Evolutionary conservation across 2,113 vertebrate species (phyloP).

Genomic region (Silurus asotus): DNA sequence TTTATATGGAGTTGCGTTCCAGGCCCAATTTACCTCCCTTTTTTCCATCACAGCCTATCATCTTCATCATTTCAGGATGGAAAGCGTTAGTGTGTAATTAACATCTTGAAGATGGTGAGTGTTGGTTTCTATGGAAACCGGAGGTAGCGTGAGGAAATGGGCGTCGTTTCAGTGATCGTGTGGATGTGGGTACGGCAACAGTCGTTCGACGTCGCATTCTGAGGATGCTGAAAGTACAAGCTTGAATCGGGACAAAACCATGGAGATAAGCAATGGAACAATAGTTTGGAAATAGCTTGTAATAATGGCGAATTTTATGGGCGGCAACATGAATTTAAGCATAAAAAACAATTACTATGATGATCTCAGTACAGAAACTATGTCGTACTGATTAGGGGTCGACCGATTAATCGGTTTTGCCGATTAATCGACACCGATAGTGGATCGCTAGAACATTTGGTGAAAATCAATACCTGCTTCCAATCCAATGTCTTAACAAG

Average conservation of each 20-base stretch:
- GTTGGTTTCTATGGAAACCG: slow-evolving; percentile 37
- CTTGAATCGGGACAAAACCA: background rate
- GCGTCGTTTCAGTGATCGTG: background rate
- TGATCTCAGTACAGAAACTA: background rate
- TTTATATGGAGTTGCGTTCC: background rate
- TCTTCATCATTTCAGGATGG: background rate
- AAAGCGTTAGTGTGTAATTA: slow-evolving; percentile 31
- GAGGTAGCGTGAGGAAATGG: slow-evolving; percentile 30
- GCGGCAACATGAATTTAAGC: background rate
- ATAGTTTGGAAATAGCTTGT: background rate
- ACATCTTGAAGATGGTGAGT: slow-evolving; percentile 30
- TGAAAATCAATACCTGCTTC: no score
- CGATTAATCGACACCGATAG: no score
- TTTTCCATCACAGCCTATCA: background rate
- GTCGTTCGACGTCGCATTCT: background rate
- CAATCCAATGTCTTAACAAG: no score
- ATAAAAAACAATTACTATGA: background rate
- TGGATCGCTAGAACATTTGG: no score
- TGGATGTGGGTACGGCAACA: background rate
- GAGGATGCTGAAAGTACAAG: background rate
- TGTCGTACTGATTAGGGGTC: no score
- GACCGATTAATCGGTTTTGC: no score
- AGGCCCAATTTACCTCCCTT: background rate
- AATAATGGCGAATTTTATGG: background rate
- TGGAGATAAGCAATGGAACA: background rate